Percentiles rank a stretch among this genome's conserved stretches.
These are phyloP conservation scores for Rhagonycha fulva DNA, from an alignment of 2,888 invertebrate species.

Conservation along the genomic window DNA sequence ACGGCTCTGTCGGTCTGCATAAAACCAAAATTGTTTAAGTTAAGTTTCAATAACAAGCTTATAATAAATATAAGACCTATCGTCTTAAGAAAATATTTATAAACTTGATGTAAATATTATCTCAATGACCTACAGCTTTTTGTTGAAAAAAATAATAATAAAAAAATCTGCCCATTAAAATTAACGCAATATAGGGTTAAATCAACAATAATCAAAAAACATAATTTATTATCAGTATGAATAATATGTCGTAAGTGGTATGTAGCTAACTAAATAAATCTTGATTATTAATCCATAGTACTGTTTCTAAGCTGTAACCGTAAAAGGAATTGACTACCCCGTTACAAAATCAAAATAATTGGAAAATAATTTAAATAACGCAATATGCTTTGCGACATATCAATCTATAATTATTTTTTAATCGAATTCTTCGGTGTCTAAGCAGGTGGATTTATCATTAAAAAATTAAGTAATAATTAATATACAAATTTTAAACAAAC, in stretches of 20 bases:
- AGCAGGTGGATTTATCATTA: no score
- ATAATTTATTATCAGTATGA: background rate
- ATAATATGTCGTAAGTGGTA: background rate
- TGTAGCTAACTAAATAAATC: background rate
- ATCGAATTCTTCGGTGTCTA: no score
- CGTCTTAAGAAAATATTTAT: background rate
- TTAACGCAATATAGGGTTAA: conserved; percentile 13
- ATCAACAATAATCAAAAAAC: conserved; percentile 8
- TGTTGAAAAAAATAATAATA: background rate
- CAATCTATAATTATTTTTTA: no score
- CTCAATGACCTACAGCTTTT: conserved; percentile 8
- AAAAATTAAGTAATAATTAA: no score
- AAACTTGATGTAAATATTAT: background rate
- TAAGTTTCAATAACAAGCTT: background rate
- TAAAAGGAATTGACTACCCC: background rate
- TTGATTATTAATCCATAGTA: background rate
- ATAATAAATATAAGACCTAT: background rate
- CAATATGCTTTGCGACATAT: no score
- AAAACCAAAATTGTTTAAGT: background rate
- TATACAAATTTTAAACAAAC: no score
- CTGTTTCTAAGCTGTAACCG: background rate
- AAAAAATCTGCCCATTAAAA: conserved; percentile 4
- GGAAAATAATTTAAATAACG: background rate
- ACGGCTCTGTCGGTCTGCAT: background rate
- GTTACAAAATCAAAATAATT: background rate